Evolutionary conservation across 2,888 invertebrate species (phyloP).

Genomic region (Ophion costatus): DNA sequence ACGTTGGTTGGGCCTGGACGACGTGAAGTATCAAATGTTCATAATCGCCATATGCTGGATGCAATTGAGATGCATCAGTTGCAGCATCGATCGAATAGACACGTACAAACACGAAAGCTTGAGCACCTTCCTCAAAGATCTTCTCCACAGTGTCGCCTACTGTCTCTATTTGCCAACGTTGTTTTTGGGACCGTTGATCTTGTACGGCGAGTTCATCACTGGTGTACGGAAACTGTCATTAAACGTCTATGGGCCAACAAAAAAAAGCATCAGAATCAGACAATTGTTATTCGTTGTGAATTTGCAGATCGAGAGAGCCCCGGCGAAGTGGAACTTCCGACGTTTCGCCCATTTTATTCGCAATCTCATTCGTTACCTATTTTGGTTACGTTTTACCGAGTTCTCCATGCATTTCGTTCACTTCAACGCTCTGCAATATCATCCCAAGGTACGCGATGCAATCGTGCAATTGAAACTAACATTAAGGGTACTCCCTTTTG

Average conservation of each 20-base stretch:
- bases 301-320: slow-evolving; percentile 80
- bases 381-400: slow-evolving; percentile 90
- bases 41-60: slow-evolving; percentile 88
- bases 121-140: slow-evolving; percentile 82
- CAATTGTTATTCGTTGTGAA: not conserved
- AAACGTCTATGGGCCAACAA: not conserved
- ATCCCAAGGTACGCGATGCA: slow-evolving; percentile 85
- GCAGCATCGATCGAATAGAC: slow-evolving; percentile 86
- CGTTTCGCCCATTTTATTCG: slow-evolving; percentile 71
- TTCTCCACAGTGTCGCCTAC: slow-evolving; percentile 87
- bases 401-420: slow-evolving; percentile 92
- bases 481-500: too few relatives aligned
- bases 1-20: slow-evolving; percentile 83
- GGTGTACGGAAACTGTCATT: slow-evolving; percentile 79
- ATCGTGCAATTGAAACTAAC: not conserved
- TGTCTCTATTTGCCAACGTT: slow-evolving; percentile 93
- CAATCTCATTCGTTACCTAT: slow-evolving; percentile 85
- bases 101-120: slow-evolving; percentile 76
- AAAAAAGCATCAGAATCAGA: not conserved
- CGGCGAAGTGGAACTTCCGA: slow-evolving; percentile 76
- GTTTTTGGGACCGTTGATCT: slow-evolving; percentile 93
- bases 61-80: slow-evolving; percentile 91
- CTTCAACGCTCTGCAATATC: slow-evolving; percentile 90
- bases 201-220: slow-evolving; percentile 88
- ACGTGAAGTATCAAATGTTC: slow-evolving; percentile 85